Conservation (phyloP, 2,888 invertebrate species). For the Drosophila mulleri region DNA sequence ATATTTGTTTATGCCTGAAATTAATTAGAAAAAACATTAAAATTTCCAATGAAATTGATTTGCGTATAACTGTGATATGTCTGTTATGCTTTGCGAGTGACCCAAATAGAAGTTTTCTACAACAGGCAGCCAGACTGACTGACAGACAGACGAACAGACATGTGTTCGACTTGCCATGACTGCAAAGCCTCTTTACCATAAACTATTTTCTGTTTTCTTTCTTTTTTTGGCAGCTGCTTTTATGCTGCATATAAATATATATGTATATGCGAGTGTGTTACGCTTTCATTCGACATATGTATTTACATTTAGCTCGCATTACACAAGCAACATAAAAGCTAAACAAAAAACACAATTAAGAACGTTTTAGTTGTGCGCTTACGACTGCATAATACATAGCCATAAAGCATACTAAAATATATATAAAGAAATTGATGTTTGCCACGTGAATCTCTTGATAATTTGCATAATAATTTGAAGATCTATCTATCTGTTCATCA, state of each 20-base stretch:
- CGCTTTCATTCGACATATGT: not conserved
- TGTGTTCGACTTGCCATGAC: conserved; percentile 40
- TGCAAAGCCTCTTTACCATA: conserved; percentile 44
- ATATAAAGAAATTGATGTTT: not conserved
- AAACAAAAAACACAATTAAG: conserved; percentile 7
- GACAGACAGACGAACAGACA: conserved; percentile 22
- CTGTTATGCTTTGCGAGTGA: conserved; percentile 9
- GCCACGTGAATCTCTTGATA: too few species aligned
- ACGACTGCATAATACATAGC: not conserved
- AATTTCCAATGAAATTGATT: not conserved
- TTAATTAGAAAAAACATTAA: conserved; percentile 2
- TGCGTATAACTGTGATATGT: not conserved
- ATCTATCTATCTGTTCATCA: not conserved
- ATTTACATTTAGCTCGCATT: conserved; percentile 29
- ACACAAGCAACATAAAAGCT: conserved; percentile 32
- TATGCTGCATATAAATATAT: conserved; percentile 23
- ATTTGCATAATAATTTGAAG: too few species aligned
- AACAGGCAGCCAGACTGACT: not conserved
- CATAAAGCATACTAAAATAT: too few species aligned
- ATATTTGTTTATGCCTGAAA: conserved; percentile 7
- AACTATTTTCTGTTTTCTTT: conserved; percentile 24
- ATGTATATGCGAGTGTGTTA: conserved; percentile 15
- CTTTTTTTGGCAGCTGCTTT: conserved; percentile 35
- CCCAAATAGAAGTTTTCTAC: conserved; percentile 33
- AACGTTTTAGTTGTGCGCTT: not conserved